Evolutionary conservation across 2,888 invertebrate species (phyloP).

Genomic region (Cetonia aurata): DNA sequence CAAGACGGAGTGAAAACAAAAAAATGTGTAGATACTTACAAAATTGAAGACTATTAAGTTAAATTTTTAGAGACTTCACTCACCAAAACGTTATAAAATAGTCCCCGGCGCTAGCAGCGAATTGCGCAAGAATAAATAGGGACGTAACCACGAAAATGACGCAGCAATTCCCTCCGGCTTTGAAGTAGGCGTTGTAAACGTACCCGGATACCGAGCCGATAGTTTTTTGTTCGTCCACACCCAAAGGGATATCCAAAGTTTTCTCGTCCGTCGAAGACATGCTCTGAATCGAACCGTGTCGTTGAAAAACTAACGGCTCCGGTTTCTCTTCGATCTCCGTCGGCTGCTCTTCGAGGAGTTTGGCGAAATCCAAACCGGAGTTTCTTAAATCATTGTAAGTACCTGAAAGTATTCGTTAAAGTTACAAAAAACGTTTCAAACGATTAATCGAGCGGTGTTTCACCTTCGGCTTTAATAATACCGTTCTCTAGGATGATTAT

Average conservation of each 20-base stretch:
- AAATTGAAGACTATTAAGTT: too few species aligned
- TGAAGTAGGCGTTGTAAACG: slow-evolving; percentile 79
- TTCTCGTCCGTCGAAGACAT: slow-evolving; percentile 64
- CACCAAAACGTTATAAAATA: slow-evolving; percentile 87
- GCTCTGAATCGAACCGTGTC: slow-evolving; percentile 71
- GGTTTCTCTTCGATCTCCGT: slow-evolving; percentile 56
- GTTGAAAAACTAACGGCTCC: slow-evolving; percentile 46
- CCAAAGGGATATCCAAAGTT: slow-evolving; percentile 60
- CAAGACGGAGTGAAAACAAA: too few species aligned
- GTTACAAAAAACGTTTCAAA: too few species aligned
- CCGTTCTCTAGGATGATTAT: slow-evolving; percentile 74
- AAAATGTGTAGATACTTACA: too few species aligned
- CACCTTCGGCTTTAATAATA: slow-evolving; percentile 72
- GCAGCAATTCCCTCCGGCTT: slow-evolving; percentile 79
- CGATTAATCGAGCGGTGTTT: neutral
- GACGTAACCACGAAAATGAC: slow-evolving; percentile 73
- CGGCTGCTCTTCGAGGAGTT: slow-evolving; percentile 71
- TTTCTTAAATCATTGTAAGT: slow-evolving; percentile 79
- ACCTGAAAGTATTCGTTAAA: slow-evolving; percentile 52
- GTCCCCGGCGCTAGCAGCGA: slow-evolving; percentile 83
- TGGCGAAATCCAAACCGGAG: slow-evolving; percentile 83
- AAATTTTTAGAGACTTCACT: too few species aligned
- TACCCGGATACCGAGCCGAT: slow-evolving; percentile 70
- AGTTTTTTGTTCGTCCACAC: slow-evolving; percentile 73
- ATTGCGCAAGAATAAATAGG: slow-evolving; percentile 78